Conservation (phyloP, 1,140 invertebrate species). For the Bactericera cockerelli region DNA sequence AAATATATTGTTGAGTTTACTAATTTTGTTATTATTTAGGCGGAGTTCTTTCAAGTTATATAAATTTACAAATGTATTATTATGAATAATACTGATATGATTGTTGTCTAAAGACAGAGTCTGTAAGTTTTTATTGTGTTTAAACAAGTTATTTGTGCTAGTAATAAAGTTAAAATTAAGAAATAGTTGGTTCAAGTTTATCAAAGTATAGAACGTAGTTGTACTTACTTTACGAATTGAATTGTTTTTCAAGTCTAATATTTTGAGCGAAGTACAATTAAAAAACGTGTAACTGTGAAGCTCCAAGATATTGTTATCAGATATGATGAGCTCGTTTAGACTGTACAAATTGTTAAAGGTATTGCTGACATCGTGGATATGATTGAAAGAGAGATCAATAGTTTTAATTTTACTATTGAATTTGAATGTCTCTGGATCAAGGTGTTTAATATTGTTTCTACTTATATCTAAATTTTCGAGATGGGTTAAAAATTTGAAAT, state of each 20-base stretch:
- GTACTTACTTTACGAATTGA: conserved; percentile 59
- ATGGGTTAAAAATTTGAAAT: conserved; percentile 52
- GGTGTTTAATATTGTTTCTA: conserved; percentile 64
- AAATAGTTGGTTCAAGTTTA: conserved; percentile 64
- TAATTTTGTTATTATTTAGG: conserved; percentile 65
- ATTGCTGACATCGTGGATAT: conserved; percentile 65
- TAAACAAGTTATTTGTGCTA: conserved; percentile 49
- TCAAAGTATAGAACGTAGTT: conserved; percentile 50
- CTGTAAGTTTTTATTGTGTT: conserved; percentile 52
- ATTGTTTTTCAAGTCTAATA: conserved; percentile 77
- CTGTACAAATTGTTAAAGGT: conserved; percentile 63
- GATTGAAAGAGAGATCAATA: conserved; percentile 75
- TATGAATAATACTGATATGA: conserved; percentile 62
- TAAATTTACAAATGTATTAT: conserved; percentile 59
- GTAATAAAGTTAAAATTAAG: conserved; percentile 74
- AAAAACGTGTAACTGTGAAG: conserved; percentile 63
- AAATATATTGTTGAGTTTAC: conserved; percentile 40
- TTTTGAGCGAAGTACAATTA: conserved; percentile 54
- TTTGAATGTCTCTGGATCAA: conserved; percentile 54
- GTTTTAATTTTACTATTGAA: conserved; percentile 56
- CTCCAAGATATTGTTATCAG: conserved; percentile 78
- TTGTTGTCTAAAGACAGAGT: conserved; percentile 84
- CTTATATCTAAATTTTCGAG: conserved; percentile 73
- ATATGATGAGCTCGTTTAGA: conserved; percentile 63
- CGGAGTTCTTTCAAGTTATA: conserved; percentile 70